Conservation (phyloP, 2,888 invertebrate species). For the Coelinius sp. region DNA sequence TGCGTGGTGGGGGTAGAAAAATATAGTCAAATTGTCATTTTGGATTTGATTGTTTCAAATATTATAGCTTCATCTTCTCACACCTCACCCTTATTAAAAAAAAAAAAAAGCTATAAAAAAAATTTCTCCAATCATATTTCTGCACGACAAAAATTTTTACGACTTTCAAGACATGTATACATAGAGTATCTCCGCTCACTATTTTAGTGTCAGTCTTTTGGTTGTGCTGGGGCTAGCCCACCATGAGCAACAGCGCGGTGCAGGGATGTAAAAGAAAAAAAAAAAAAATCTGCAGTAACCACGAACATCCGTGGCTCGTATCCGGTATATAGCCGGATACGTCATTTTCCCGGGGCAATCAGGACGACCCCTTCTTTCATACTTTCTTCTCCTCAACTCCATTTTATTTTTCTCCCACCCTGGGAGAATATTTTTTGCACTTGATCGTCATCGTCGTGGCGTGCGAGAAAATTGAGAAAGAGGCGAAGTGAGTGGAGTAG, state of each 20-base stretch:
- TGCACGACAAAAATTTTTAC: neutral
- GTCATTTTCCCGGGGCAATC: conserved; percentile 16
- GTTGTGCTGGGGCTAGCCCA: neutral
- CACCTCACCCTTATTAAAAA: too few relatives aligned
- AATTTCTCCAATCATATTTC: neutral
- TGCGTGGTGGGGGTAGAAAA: too few relatives aligned
- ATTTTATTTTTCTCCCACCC: neutral
- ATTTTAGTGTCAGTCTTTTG: neutral
- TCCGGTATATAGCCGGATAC: conserved; percentile 19
- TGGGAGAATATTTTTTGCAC: neutral
- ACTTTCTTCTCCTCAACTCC: neutral
- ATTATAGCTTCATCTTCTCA: neutral
- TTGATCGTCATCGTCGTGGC: conserved; percentile 9
- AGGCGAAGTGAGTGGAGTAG: neutral
- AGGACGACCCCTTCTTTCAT: conserved; percentile 11
- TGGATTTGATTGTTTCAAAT: too few relatives aligned
- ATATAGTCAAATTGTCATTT: too few relatives aligned
- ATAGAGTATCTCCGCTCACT: neutral
- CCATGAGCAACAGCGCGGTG: neutral
- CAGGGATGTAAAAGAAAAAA: neutral
- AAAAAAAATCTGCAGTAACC: neutral
- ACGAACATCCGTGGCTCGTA: conserved; percentile 17
- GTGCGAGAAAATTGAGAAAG: conserved; percentile 18
- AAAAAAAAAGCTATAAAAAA: neutral
- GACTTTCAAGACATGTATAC: neutral